Conservation (phyloP, 1,140 invertebrate genomes). For the Drosophila sproati region DNA sequence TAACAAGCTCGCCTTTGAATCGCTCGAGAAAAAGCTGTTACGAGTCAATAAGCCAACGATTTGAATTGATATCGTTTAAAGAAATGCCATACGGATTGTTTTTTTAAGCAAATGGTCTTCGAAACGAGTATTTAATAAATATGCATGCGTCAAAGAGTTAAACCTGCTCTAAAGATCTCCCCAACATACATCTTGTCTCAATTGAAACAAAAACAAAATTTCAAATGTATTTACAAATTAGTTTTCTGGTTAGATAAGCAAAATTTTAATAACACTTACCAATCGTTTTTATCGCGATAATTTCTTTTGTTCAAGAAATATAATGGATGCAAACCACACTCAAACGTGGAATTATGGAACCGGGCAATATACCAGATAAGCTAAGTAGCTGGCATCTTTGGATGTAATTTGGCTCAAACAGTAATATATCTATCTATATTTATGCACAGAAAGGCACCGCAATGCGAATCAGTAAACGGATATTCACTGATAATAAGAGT, state of each 20-base stretch:
- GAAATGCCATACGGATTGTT: constrained; percentile 59
- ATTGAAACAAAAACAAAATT: constrained; percentile 41
- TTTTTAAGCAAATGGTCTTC: constrained; percentile 50
- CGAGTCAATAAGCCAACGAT: constrained; percentile 66
- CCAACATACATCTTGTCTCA: constrained; percentile 56
- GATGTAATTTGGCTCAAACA: background rate
- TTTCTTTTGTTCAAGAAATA: constrained; percentile 11
- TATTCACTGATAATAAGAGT: too few relatives aligned
- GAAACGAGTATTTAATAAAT: constrained; percentile 48
- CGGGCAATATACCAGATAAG: constrained; percentile 2
- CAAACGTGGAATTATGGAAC: constrained; percentile 13
- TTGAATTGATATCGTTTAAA: constrained; percentile 80
- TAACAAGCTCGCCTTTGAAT: constrained; percentile 79
- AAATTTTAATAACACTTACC: constrained; percentile 43
- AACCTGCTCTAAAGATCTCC: constrained; percentile 43
- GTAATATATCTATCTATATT: too few relatives aligned
- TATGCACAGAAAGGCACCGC: background rate
- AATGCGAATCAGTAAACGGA: too few relatives aligned
- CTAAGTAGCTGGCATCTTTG: background rate
- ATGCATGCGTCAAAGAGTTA: constrained; percentile 44
- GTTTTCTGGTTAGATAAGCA: constrained; percentile 55
- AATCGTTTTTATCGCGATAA: constrained; percentile 33
- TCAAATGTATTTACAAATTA: constrained; percentile 44
- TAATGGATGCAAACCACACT: constrained; percentile 20
- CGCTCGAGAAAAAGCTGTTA: constrained; percentile 73